phyloP scores from a whole-genome alignment of 1,140 invertebrate genomes.

The Andrena cerasifolii region DNA sequence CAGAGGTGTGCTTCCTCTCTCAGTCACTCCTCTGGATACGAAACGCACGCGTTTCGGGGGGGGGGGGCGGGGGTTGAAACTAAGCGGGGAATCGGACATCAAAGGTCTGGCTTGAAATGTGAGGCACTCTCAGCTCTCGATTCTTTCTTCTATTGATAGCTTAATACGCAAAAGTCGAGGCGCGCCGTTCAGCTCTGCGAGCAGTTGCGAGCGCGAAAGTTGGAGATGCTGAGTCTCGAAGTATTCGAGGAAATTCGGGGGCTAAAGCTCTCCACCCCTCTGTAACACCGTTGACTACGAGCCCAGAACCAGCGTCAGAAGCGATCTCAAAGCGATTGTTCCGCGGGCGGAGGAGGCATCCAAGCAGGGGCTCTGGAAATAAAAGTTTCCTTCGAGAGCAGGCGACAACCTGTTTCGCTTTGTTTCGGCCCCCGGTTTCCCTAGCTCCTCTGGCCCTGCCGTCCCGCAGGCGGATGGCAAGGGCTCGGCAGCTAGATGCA shows the following conservation, averaged over 20 bases:
- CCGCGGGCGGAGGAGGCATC: not conserved
- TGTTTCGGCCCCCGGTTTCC: conserved; percentile 8
- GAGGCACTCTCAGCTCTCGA: no score
- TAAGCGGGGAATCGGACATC: not conserved
- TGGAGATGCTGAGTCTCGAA: no score
- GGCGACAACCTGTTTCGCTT: conserved; percentile 39
- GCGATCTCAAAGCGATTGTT: not conserved
- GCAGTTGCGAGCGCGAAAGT: no score
- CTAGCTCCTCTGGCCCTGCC: conserved; percentile 38
- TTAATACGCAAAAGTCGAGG: no score
- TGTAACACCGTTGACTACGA: no score
- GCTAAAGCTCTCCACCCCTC: no score
- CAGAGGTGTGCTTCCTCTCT: conserved; percentile 3
- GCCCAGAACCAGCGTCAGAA: no score
- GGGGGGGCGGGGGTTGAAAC: no score
- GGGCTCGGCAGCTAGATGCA: conserved; percentile 54
- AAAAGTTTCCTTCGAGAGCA: not conserved
- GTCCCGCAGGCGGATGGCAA: not conserved
- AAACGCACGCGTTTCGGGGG: not conserved
- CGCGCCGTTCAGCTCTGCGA: no score
- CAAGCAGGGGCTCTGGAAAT: not conserved
- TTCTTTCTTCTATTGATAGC: no score
- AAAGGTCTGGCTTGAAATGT: no score
- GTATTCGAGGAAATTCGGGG: no score
- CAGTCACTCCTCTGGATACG: not conserved